Conservation (phyloP, 2,113 vertebrate genomes). For the Neogobius melanostomus region DNA sequence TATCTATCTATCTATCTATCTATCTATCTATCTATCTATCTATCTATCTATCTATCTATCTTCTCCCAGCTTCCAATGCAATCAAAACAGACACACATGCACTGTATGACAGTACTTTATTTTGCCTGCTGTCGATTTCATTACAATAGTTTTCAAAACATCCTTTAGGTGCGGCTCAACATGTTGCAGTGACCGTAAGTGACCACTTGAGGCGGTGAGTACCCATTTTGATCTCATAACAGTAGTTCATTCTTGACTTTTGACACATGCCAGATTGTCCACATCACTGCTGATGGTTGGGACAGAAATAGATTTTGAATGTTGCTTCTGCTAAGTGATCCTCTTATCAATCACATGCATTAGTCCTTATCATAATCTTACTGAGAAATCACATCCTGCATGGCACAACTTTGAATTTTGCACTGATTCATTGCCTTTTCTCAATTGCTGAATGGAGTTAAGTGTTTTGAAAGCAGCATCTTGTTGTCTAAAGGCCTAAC, state of each 20-base stretch:
- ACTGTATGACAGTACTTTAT: not conserved
- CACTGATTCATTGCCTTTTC: too few species aligned
- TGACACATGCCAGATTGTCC: not conserved
- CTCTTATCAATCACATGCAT: not conserved
- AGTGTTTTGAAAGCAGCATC: too few species aligned
- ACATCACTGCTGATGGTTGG: not conserved
- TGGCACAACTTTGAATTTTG: not conserved
- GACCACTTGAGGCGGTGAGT: not conserved
- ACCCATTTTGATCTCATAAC: not conserved
- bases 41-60: too few species aligned
- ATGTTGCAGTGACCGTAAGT: not conserved
- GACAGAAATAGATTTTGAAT: not conserved
- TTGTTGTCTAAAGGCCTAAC: too few species aligned
- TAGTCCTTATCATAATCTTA: not conserved
- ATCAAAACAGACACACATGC: too few species aligned
- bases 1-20: too few species aligned
- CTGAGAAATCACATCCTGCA: not conserved
- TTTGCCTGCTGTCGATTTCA: not conserved
- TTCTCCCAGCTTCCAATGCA: too few species aligned
- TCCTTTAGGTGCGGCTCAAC: not conserved
- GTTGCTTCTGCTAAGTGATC: not conserved
- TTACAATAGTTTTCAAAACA: too few species aligned
- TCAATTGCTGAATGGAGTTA: too few species aligned
- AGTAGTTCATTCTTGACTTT: not conserved
- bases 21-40: too few species aligned